phyloP scores from a whole-genome alignment of 1,140 invertebrate species.

The Papilio helenus region DNA sequence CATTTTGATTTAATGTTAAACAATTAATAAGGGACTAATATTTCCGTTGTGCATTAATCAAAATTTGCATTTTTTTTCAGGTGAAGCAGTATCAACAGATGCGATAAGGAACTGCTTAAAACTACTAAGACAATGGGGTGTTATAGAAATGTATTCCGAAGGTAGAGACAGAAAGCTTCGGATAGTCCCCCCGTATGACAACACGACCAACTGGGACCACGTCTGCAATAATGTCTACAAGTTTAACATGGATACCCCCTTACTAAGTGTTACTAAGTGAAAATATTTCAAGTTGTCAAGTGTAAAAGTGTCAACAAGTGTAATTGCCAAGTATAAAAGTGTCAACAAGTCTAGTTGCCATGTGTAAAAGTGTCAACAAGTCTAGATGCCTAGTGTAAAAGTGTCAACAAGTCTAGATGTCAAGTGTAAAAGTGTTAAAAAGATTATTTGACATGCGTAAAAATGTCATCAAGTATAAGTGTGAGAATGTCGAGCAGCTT shows the following conservation, averaged over 20 bases:
- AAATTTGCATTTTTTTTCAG: constrained; percentile 76
- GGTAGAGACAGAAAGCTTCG: constrained; percentile 59
- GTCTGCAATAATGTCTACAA: constrained; percentile 59
- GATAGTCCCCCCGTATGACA: constrained; percentile 54
- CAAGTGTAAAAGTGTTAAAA: not conserved
- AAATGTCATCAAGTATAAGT: not conserved
- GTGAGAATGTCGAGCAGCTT: not conserved
- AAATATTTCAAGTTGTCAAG: not conserved
- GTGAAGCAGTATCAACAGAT: constrained; percentile 92
- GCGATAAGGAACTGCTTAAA: constrained; percentile 92
- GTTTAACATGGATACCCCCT: constrained; percentile 63
- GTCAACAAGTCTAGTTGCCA: constrained; percentile 16
- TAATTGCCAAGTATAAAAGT: constrained; percentile 29
- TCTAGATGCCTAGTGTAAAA: not conserved
- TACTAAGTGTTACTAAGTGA: constrained; percentile 46
- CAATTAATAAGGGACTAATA: no score
- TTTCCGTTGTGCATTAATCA: not conserved
- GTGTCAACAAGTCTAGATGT: not conserved
- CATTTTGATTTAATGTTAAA: no score
- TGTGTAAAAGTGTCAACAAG: constrained; percentile 34
- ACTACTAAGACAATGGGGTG: constrained; percentile 89
- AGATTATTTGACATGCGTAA: not conserved
- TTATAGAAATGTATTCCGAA: constrained; percentile 88
- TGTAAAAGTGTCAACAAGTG: constrained; percentile 30
- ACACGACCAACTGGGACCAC: constrained; percentile 40